Conservation (phyloP, 2,888 invertebrate genomes). For the Xiphydria camelus region DNA sequence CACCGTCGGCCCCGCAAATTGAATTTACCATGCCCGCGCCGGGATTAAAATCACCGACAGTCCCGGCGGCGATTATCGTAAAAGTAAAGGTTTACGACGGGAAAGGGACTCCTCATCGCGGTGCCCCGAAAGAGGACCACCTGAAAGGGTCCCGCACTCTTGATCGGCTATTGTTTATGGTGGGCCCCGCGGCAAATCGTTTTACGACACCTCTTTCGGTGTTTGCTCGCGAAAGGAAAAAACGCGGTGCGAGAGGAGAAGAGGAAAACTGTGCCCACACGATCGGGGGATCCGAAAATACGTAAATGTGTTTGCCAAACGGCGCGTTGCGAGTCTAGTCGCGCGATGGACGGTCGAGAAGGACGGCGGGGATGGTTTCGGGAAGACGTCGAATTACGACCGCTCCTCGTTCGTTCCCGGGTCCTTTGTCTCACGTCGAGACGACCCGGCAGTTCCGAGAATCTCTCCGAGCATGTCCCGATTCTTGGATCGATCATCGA, state of each 20-base stretch:
- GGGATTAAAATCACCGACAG: constrained; percentile 31
- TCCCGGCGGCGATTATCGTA: constrained; percentile 40
- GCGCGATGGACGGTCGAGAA: no score
- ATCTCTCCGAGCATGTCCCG: no score
- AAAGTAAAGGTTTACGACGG: constrained; percentile 39
- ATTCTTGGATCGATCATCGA: no score
- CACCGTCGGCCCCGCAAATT: constrained; percentile 26
- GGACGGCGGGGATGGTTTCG: no score
- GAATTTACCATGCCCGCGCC: constrained; percentile 24
- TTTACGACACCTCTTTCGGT: constrained; percentile 31
- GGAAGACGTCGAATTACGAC: no score
- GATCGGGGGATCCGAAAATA: no score
- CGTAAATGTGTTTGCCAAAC: constrained; percentile 2
- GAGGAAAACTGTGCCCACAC: constrained; percentile 3
- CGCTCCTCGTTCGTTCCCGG: no score
- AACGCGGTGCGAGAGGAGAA: constrained; percentile 4
- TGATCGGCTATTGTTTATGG: constrained; percentile 47
- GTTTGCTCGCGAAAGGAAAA: constrained; percentile 7
- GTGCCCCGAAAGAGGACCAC: neutral
- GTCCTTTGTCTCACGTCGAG: no score
- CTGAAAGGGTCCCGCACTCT: constrained; percentile 19
- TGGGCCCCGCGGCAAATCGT: constrained; percentile 37
- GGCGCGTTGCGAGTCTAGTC: no score
- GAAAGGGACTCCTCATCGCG: no score
- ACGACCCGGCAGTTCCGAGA: no score